These are phyloP conservation scores for Symphodus melops DNA, from an alignment of 2,113 vertebrate species.

Conservation along the genomic window DNA sequence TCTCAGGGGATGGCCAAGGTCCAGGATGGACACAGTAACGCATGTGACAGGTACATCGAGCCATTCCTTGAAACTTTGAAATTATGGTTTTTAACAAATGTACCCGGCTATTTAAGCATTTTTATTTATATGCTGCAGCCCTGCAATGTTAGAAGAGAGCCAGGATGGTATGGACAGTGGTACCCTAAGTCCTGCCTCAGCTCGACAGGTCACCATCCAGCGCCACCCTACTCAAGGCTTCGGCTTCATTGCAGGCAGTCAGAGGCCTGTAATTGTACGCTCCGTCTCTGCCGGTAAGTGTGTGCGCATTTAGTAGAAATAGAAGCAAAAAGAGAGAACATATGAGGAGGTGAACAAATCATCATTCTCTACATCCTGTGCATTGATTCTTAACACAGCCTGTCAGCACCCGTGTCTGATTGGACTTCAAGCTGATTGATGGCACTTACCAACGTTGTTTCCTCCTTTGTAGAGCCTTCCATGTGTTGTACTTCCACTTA, in stretches of 20 bases:
- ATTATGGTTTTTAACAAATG: neutral
- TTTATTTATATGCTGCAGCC: conserved; percentile 76
- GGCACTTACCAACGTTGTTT: no score
- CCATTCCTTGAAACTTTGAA: neutral
- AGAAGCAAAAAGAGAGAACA: neutral
- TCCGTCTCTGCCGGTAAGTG: conserved; percentile 92
- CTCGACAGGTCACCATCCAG: conserved; percentile 93
- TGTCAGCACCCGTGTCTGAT: no score
- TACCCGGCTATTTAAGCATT: neutral
- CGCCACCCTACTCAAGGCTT: conserved; percentile 92
- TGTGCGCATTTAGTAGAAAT: conserved; percentile 36
- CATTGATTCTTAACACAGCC: no score
- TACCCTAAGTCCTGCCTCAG: conserved; percentile 91
- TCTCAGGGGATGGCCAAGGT: conserved; percentile 88
- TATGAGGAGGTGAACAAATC: no score
- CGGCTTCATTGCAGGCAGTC: conserved; percentile 95
- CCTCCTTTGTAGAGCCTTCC: no score
- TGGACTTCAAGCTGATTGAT: no score
- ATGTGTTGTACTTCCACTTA: no score
- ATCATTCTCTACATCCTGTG: no score
- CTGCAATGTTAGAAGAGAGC: conserved; percentile 93
- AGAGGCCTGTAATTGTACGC: conserved; percentile 93
- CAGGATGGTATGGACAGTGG: conserved; percentile 95
- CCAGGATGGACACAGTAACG: conserved; percentile 86
- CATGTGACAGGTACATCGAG: conserved; percentile 80